Evolutionary conservation across 2,888 invertebrate species (phyloP), one percentile per base, ranked within the genome.

Genomic region (Aelia acuminata): DNA sequence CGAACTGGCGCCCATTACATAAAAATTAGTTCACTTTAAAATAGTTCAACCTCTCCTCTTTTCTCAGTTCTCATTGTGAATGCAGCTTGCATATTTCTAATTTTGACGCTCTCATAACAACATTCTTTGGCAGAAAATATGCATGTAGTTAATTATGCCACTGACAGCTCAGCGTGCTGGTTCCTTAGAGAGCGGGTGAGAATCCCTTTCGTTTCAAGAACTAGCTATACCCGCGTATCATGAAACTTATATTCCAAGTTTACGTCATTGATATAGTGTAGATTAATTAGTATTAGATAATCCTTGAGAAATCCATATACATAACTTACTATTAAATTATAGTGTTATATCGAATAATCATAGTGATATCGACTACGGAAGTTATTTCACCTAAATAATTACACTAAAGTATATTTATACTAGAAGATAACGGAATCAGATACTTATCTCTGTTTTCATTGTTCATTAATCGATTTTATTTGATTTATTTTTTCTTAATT

Each of bases 21-120:
- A 80, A 80, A 80, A 80, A 80, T 80, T 47, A 43, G 80, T 80
- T 43, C 80, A 80, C 43, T 80, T 80, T 18, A 80, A 80, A 80
- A 80, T 39, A 80, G 80, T 47, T n/a, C 80, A 47, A n/a, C 80
- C 80, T 80, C 80, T 80, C 43, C 80, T 80, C 22, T 10, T 80
- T 80, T 75, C 75, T 80, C n/a, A 11, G 39, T 47, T 43, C 80
- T 80, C 39, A 80, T 80, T 80, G n/a, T n/a, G n/a, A 43, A 80
- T 80, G 80, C 80, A 43, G 80, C 43, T 47, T 80, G 80, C 80
- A 80, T 80, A 43, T 47, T 80, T 43, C 80, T 47, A 80, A 80
- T 80, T 80, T 80, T 80, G 80, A 80, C 80, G 80, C 80, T 80
- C 80, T 80, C 80, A 80, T 80, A 80, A 80, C 80, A 80, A 80